Base-by-base conservation (phyloP, 1,140 invertebrate species). In the Palaemon carinicauda region DNA sequence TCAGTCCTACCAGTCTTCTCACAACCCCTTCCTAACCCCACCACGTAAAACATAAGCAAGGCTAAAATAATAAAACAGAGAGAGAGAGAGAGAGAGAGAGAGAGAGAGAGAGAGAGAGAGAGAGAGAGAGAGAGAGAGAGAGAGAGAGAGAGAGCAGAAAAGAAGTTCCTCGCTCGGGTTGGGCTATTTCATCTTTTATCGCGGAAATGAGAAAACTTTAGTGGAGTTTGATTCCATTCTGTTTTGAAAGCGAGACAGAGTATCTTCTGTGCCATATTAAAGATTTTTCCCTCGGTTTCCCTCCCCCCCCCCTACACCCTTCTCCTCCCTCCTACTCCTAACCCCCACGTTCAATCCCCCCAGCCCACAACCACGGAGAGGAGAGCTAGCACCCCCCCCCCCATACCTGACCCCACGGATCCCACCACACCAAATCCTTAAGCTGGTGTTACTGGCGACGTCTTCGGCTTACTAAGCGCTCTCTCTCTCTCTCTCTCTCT, bases 101-200 rank as follows among this genome's bases (percentile, higher is more conserved):
- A 29, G 52, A 60, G 52, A 24, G 29, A 52, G 80, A 15, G 73
- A 41, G 14, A 73, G 65, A 33, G 52, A 17, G 21, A 53, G 80
- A 33, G 73, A 41, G 24, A 82, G 27, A 29, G 52, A 60, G 15
- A 60, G 52, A 33, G n/a, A 50, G n/a, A 82, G 69, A 29, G 54
- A 71, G 15, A 54, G 71, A 52, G 74, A 29, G 73, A 56, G 52
- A 31, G 31, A 27, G 21, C 19, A 51, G n/a, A 79, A 51, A 21
- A 84, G 75, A 73, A 52, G 56, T 65, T 79, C 74, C 60, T 53
- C 53, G 74, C 75, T 56, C 24, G n/a, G 74, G 71, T 56, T 79
- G 54, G 69, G 82, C 82, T 85, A 85, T 85, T 85, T 85, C 82
- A 85, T 85, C 82, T 85, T 85, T 85, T 85, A 85, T 85, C 82